A percentile compares a stretch with the other conserved stretches of the same genome.
Evolutionary conservation across 1,140 invertebrate genomes (phyloP).

Genomic region (Camponotus vicinus): DNA sequence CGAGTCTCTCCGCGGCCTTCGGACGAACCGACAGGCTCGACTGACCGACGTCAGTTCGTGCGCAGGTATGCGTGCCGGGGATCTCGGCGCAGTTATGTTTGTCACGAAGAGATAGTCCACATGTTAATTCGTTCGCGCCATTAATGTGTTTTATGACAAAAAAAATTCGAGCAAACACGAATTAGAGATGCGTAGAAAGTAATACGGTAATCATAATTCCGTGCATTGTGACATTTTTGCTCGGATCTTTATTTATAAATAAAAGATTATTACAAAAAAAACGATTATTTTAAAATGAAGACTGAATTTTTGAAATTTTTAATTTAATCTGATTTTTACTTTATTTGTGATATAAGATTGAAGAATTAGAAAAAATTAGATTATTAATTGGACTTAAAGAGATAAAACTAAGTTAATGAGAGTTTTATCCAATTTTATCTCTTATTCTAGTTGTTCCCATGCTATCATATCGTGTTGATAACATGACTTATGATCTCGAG

Average conservation of each 20-base stretch:
- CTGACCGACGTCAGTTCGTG: slow-evolving; percentile 20
- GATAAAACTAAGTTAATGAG: background rate
- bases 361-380: background rate
- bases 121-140: background rate
- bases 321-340: background rate
- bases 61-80: slow-evolving; percentile 13
- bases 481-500: background rate
- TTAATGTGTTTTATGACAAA: background rate
- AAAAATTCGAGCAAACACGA: too few relatives aligned
- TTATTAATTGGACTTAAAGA: background rate
- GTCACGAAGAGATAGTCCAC: slow-evolving; percentile 8
- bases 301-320: background rate
- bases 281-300: background rate
- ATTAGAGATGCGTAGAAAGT: background rate
- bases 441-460: background rate
- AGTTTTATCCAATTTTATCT: background rate
- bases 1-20: slow-evolving; percentile 61
- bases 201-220: background rate
- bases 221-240: background rate
- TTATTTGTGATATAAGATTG: background rate
- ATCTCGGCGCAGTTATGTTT: slow-evolving; percentile 35
- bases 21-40: slow-evolving; percentile 26
- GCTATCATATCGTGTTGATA: background rate
- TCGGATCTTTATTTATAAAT: background rate
- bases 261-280: background rate